These are phyloP conservation scores for Thomomys bottae DNA, from an alignment of 2,113 vertebrate species.

Conservation along the genomic window DNA sequence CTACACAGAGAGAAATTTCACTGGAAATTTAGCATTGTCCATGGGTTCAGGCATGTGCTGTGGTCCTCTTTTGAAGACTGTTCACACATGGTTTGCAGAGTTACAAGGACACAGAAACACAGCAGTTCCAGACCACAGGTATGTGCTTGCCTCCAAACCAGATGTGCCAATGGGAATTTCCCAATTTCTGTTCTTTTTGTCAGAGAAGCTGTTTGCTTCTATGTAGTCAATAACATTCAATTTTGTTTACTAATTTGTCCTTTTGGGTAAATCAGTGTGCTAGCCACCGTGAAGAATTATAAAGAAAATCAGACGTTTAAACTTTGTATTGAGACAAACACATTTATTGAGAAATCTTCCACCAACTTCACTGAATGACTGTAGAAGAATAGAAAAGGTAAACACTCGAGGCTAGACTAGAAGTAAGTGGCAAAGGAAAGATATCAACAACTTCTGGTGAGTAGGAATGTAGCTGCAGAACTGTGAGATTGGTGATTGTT, in stretches of 20 bases:
- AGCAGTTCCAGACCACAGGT: conserved; percentile 69
- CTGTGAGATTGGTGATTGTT: not conserved
- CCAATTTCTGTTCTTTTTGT: conserved; percentile 33
- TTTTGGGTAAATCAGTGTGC: conserved; percentile 19
- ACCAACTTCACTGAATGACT: not conserved
- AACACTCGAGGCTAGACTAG: not conserved
- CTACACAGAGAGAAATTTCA: not conserved
- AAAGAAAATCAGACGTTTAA: conserved; percentile 46
- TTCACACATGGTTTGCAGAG: conserved; percentile 36
- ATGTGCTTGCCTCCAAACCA: conserved; percentile 59
- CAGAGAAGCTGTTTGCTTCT: conserved; percentile 54
- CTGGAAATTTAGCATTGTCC: not conserved
- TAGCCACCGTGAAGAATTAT: conserved; percentile 42
- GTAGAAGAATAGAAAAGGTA: not conserved
- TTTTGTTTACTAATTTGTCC: conserved; percentile 65
- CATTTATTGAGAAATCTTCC: not conserved
- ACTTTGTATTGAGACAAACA: not conserved
- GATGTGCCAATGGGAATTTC: conserved; percentile 58
- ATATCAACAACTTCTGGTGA: not conserved
- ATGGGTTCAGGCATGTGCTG: not conserved
- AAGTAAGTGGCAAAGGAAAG: not conserved
- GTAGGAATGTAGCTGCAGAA: not conserved
- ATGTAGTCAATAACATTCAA: conserved; percentile 13
- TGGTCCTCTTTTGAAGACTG: not conserved
- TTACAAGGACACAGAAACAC: not conserved